These are phyloP conservation scores for Oedothorax gibbosus DNA, from an alignment of 1,140 invertebrate genomes.

Conservation along the genomic window DNA sequence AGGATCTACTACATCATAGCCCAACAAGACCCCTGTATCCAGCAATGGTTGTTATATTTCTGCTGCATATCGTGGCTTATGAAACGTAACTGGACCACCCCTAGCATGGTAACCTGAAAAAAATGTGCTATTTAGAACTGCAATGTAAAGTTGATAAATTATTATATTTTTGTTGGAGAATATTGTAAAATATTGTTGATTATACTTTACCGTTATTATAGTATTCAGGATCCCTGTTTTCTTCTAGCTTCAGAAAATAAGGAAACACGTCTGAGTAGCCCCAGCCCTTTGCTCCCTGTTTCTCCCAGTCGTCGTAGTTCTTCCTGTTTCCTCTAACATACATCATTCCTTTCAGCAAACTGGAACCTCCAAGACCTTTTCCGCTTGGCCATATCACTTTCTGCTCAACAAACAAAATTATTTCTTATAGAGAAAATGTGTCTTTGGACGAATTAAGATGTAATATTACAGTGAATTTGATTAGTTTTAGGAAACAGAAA, in stretches of 20 bases:
- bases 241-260: conserved; percentile 74
- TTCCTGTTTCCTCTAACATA: conserved; percentile 85
- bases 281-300: conserved; percentile 87
- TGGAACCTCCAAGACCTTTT: conserved; percentile 74
- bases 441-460: too few species aligned
- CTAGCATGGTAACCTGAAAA: conserved; percentile 77
- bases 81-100: conserved; percentile 84
- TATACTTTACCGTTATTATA: conserved; percentile 4
- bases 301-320: conserved; percentile 90
- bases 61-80: conserved; percentile 75
- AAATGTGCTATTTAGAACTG: too few species aligned
- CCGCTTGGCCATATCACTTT: background rate
- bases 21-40: background rate
- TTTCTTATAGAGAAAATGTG: too few species aligned
- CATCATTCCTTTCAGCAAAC: conserved; percentile 87
- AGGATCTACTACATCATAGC: background rate
- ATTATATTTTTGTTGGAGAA: too few species aligned
- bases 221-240: conserved; percentile 55
- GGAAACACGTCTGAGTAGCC: conserved; percentile 82
- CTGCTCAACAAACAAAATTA: background rate
- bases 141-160: too few species aligned
- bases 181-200: too few species aligned
- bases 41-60: background rate
- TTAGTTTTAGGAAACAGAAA: too few species aligned
- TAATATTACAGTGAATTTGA: too few species aligned